phyloP scores from a whole-genome alignment of 2,888 invertebrate species.

The Tigriopus californicus region DNA sequence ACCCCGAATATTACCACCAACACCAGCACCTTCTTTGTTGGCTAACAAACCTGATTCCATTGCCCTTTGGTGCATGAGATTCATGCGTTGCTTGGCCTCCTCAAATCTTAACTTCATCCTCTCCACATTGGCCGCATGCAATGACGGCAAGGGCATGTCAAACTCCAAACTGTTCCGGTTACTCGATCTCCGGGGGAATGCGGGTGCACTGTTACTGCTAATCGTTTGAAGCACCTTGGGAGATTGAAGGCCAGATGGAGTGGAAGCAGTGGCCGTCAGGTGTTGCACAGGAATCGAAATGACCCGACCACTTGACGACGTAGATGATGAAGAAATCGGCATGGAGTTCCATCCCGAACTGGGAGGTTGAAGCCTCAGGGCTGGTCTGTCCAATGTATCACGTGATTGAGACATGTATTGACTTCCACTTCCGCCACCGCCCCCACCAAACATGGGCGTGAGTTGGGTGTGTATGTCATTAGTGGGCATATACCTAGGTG shows the following conservation, averaged over 20 bases:
- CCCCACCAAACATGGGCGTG: background rate
- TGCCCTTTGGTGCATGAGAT: background rate
- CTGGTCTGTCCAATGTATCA: too few relatives aligned
- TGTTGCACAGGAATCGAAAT: slow-evolving; percentile 1
- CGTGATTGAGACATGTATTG: too few relatives aligned
- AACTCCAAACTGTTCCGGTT: background rate
- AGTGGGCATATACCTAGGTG: background rate
- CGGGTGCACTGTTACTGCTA: background rate
- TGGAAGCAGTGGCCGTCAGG: background rate
- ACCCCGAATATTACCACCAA: background rate
- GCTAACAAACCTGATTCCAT: background rate
- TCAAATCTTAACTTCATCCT: slow-evolving; percentile 1
- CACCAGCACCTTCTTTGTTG: background rate
- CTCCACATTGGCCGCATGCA: background rate
- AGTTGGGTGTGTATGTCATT: background rate
- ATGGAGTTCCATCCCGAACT: background rate
- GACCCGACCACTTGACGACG: background rate
- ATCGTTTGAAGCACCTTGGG: background rate
- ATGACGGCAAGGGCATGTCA: background rate
- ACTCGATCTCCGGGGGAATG: background rate
- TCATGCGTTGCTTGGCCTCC: slow-evolving; percentile 7
- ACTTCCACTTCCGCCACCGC: too few relatives aligned
- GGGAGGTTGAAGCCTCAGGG: background rate
- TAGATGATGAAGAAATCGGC: background rate
- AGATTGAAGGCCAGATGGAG: background rate